Evolutionary conservation across 1,140 invertebrate species (phyloP), one percentile per base, ranked within the genome.

Genomic region (Pseudomyrmex dendroicus): DNA sequence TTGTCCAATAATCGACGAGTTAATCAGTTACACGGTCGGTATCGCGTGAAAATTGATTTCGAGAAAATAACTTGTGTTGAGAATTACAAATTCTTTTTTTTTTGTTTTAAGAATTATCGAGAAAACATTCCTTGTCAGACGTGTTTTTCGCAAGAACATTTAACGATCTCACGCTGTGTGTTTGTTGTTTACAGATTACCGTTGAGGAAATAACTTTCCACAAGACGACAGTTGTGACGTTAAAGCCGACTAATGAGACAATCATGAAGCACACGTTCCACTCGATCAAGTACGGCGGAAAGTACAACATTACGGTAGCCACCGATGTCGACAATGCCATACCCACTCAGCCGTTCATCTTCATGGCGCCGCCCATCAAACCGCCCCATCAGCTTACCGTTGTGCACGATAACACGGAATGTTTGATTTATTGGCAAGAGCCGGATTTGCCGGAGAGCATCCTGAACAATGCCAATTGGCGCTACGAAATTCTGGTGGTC

Each of bases 321-420:
- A 96, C 96, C 1, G 94, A 94, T 72, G 94, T 93, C 8, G 84
- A 87, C 10, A 92, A 92, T 82, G 94, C 95, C 1, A 95, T 92
- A 68, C 90, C 87, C 13, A 94, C 92, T 62, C 93, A 92, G 25
- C 91, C 94, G 46, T 92, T 95, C 1, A 84, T 92, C 2, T 96
- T 95, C 76, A 74, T 89, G 52, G 96, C 96, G 0, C 96, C 96
- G 2, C 89, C 92, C 8, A 94, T 97, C 59, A 92, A 95, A 17
- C 91, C 96, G n/a, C 97, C 97, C 2, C 94, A 95, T 90, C 96
- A 96, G 89, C 87, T 98, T 0, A 93, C 94, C 59, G 95, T 96
- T 4, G 92, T 95, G 66, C 92, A 94, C 2, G 92, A 95, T 0
- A 48, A 87, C 87, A 91, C 86, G 95, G 96, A 93, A 82, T 96